Base-by-base conservation (phyloP, 2,888 invertebrate genomes). In the Himalopsyche japonica region DNA sequence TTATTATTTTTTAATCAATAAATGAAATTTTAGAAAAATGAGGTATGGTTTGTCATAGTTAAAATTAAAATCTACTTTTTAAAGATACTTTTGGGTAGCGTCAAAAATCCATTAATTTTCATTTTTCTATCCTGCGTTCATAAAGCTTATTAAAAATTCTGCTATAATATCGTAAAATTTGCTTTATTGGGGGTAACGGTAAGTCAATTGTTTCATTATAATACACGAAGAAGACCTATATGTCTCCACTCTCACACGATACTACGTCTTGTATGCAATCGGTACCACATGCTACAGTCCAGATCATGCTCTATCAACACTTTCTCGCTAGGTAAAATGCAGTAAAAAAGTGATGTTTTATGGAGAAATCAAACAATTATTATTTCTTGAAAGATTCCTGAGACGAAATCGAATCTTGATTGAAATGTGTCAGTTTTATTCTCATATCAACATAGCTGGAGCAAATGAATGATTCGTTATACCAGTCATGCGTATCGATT, bases 331-430 rank as follows among this genome's bases (percentile, higher is more conserved):
- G 82, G 80, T 85, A 70, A 85, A 49, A 84, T 83, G 87, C 86
- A 87, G 85, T 83, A 85, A 87, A 87, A 87, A 85, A 86, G 86
- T 85, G 77, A 82, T 85, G 85, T 81, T 85, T 82, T 79, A 24
- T 70, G 49, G 78, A 81, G 85, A 84, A 80, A 82, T 82, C 86
- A 70, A 10, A 70, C 70, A 70, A 30, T 70, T 70, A 70, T 30
- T 27, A 70, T 70, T 70, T 70, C 70, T 70, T 70, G 24, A 12
- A 70, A 70, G 80, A 83, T 83, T 83, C 83, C 76, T 76, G 76
- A 80, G 80, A 76, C 76, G 77, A 83, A 77, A 83, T 80, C 83
- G 83, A 83, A 83, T 83, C 83, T 83, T 80, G 83, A 30, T 30
- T 70, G 20, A 57, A 20, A 57, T 24, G 57, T 57, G 57, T 24